These are phyloP conservation scores for Melozone crissalis DNA, from an alignment of 2,113 vertebrate species.

Conservation along the genomic window DNA sequence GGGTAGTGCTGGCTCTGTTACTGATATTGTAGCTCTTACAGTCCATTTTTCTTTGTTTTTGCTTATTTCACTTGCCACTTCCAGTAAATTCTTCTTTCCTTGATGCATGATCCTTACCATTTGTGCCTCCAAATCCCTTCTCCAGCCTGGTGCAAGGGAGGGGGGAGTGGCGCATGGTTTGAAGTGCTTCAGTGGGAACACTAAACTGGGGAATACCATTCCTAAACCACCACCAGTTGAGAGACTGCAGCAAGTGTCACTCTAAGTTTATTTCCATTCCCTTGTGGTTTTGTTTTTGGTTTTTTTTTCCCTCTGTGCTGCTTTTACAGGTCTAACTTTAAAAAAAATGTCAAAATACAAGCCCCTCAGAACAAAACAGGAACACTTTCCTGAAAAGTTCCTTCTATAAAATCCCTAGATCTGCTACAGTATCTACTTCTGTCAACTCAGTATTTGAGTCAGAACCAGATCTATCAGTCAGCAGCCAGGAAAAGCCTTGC, in stretches of 20 bases:
- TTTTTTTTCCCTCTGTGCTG: background rate
- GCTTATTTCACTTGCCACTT: background rate
- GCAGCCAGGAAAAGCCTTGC: background rate
- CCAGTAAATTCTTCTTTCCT: background rate
- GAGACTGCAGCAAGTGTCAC: background rate
- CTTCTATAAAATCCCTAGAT: background rate
- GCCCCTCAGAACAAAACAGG: background rate
- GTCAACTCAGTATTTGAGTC: background rate
- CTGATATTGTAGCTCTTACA: background rate
- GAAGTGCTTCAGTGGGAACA: background rate
- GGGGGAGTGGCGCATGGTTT: background rate
- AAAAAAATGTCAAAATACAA: background rate
- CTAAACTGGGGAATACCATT: background rate
- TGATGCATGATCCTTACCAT: fast-evolving
- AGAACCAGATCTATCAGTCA: background rate
- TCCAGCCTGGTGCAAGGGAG: background rate
- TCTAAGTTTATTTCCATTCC: background rate
- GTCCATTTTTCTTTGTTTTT: background rate
- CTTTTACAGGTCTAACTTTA: background rate
- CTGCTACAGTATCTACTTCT: background rate
- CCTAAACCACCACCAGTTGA: background rate
- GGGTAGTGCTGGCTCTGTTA: fast-evolving
- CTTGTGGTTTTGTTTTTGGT: background rate
- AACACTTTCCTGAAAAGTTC: background rate
- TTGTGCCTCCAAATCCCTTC: background rate